phyloP scores from a whole-genome alignment of 2,797 vertebrate species.

The Darevskia mixta region DNA sequence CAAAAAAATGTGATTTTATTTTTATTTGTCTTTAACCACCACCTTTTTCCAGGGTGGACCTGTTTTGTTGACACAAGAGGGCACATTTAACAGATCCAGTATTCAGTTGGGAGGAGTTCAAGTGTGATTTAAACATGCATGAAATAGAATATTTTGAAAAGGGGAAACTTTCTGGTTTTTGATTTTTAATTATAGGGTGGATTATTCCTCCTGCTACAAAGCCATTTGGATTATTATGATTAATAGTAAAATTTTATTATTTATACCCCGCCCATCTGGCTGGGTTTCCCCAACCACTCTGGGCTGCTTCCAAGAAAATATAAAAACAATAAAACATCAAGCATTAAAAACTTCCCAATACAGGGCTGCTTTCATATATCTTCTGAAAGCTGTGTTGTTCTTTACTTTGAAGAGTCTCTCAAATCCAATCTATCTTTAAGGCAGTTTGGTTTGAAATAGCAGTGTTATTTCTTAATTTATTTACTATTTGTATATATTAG shows the following conservation, averaged over 20 bases:
- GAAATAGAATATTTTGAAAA: background rate
- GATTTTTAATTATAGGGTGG: background rate
- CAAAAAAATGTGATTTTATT: background rate
- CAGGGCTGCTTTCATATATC: too few relatives aligned
- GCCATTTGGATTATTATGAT: background rate
- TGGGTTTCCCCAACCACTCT: too few relatives aligned
- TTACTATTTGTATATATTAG: too few relatives aligned
- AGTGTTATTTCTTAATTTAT: too few relatives aligned
- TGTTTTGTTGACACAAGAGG: too few relatives aligned
- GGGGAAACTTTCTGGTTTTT: background rate
- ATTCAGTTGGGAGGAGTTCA: background rate
- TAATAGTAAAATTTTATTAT: too few relatives aligned
- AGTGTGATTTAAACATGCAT: background rate
- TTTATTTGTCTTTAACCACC: background rate
- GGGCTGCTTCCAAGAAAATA: too few relatives aligned
- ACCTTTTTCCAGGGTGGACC: background rate
- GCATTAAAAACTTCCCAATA: too few relatives aligned
- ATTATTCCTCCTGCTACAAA: background rate
- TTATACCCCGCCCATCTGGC: too few relatives aligned
- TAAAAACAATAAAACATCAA: too few relatives aligned
- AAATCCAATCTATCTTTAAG: background rate
- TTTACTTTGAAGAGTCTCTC: background rate
- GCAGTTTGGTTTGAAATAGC: background rate
- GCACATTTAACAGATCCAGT: too few relatives aligned
- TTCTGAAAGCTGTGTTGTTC: too few relatives aligned